Conservation (phyloP, 2,888 invertebrate genomes). For the Melitaea athalia region DNA sequence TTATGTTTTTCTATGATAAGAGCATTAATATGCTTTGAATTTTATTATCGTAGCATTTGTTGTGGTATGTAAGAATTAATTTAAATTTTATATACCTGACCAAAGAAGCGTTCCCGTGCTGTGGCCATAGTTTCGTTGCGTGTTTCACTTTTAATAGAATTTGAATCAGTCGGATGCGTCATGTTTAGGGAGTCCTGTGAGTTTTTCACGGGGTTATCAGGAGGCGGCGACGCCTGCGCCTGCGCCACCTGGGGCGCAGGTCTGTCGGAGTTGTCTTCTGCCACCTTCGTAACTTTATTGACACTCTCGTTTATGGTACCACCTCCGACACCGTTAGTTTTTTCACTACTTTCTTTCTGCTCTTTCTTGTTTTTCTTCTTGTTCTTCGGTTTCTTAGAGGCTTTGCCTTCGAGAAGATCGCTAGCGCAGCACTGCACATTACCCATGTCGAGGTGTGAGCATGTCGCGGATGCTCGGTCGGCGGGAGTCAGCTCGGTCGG, state of each 20-base stretch:
- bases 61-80: conserved; percentile 7
- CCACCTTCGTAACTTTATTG: conserved; percentile 65
- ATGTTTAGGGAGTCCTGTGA: conserved; percentile 42
- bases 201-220: conserved; percentile 45
- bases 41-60: conserved; percentile 45
- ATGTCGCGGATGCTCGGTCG: conserved; percentile 75
- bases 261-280: conserved; percentile 65
- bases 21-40: conserved; percentile 65
- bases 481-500: conserved; percentile 76
- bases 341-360: conserved; percentile 53
- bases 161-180: conserved; percentile 43
- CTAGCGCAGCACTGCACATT: conserved; percentile 82
- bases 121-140: conserved; percentile 68
- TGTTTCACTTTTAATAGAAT: conserved; percentile 52
- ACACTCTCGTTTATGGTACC: conserved; percentile 62
- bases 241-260: conserved; percentile 61
- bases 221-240: conserved; percentile 50
- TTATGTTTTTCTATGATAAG: conserved; percentile 74
- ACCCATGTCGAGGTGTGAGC: conserved; percentile 78
- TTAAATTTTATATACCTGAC: conserved; percentile 60
- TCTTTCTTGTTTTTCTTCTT: conserved; percentile 56
- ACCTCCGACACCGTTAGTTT: conserved; percentile 68
- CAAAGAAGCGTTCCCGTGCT: conserved; percentile 75
- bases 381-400: conserved; percentile 65
- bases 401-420: conserved; percentile 70